These are phyloP conservation scores for Hirudo medicinalis DNA, from an alignment of 1,140 invertebrate species.

Conservation along the genomic window DNA sequence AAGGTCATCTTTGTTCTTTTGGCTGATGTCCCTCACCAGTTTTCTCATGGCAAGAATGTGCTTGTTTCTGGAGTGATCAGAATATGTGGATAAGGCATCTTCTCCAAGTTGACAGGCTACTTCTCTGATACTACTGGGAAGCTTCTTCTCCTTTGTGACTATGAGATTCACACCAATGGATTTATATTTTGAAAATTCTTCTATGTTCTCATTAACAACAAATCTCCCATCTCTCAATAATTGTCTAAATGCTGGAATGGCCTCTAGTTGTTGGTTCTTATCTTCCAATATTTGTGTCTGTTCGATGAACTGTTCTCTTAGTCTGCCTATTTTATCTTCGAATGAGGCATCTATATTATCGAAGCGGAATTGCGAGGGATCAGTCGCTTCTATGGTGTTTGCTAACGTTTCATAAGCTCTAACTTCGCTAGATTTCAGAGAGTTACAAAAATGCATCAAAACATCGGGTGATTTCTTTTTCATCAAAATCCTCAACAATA, in stretches of 20 bases:
- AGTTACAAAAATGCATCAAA: too few relatives aligned
- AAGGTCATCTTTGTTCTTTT: background rate
- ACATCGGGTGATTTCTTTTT: too few relatives aligned
- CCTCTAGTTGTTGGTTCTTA: background rate
- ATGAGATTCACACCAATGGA: background rate
- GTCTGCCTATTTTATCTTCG: too few relatives aligned
- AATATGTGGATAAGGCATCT: background rate
- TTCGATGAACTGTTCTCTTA: background rate
- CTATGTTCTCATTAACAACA: background rate
- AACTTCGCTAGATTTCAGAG: too few relatives aligned
- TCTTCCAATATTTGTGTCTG: background rate
- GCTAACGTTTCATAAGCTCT: too few relatives aligned
- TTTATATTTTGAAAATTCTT: conserved; percentile 2
- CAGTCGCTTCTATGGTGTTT: too few relatives aligned
- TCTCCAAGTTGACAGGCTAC: background rate
- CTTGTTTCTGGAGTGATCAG: background rate
- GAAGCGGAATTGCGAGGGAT: too few relatives aligned
- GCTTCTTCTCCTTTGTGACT: background rate
- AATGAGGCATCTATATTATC: too few relatives aligned
- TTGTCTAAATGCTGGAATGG: background rate
- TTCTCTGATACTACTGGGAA: background rate
- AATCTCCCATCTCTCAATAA: background rate
- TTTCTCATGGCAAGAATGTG: background rate
- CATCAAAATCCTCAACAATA: too few relatives aligned
- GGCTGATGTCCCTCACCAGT: background rate